Evolutionary conservation across 1,140 invertebrate species (phyloP), one percentile per base, ranked within the genome.

Genomic region (Helicoverpa zea): DNA sequence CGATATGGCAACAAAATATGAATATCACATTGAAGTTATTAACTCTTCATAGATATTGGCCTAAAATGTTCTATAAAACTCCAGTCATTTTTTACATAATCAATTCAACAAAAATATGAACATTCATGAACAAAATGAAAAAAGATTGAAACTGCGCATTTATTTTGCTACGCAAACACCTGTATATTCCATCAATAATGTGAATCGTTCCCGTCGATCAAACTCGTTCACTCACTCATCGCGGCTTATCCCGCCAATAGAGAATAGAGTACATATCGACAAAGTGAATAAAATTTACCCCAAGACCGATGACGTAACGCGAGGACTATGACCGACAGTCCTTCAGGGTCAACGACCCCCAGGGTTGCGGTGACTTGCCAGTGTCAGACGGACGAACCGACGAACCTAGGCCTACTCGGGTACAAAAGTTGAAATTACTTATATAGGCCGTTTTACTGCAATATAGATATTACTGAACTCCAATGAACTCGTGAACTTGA

Each of bases 281-380:
- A 35, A 47, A 66, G 35, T 68, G 64, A 51, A 68, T 35, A 70
- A 29, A 23, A 52, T 77, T 64, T 54, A 64, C 59, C 74, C 47
- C 51, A 64, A 47, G 64, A 56, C 51, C 11, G 47, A 29, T 78
- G 76, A 78, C 76, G 76, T 58, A 54, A 63, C 18, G 13, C 11
- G 63, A 52, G 76, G 61, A 35, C 76, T 51, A 18, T 52, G 63
- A 68, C 63, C 63, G 51, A 47, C 81, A 81, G 51, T 74, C 73
- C 64, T 78, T 81, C 63, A 16, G 64, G 82, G 82, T 83, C 78
- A 68, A 30, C 58, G 78, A 47, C 52, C 79, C 49, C 54, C 43
- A 68, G 61, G 78, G 73, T 72, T 47, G 78, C 78, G 78, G 82
- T 83, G 82, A 83, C 82, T 80, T 68, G 78, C 29, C 16, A 18